These are phyloP conservation scores for Seladonia tumulorum DNA, from an alignment of 2,888 invertebrate genomes.

Conservation along the genomic window DNA sequence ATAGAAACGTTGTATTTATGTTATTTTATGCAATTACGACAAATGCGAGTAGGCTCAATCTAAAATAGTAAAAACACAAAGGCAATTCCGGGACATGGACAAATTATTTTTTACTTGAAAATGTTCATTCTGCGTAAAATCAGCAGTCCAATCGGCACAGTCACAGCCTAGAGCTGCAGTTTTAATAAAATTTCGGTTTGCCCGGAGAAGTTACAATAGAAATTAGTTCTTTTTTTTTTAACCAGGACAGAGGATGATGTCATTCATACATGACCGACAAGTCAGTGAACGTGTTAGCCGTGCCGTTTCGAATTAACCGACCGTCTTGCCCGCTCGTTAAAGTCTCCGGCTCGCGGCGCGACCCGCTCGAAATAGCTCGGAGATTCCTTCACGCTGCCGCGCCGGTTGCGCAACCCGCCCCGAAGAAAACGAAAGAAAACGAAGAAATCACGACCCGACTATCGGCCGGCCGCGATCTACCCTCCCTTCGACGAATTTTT, in stretches of 20 bases:
- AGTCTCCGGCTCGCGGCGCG: slow-evolving; percentile 46
- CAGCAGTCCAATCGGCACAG: too few species aligned
- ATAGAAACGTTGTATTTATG: too few species aligned
- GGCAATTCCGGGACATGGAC: too few species aligned
- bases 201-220: not conserved
- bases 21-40: too few species aligned
- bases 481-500: not conserved
- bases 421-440: slow-evolving; percentile 17
- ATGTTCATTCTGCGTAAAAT: too few species aligned
- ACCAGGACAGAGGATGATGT: not conserved
- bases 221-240: not conserved
- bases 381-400: slow-evolving; percentile 51
- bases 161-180: too few species aligned
- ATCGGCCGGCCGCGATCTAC: not conserved
- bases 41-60: too few species aligned
- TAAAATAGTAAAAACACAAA: too few species aligned
- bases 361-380: slow-evolving; percentile 44
- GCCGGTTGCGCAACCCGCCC: slow-evolving; percentile 33
- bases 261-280: not conserved
- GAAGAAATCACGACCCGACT: slow-evolving; percentile 25
- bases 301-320: slow-evolving; percentile 60
- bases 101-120: too few species aligned
- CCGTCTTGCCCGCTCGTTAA: slow-evolving; percentile 62
- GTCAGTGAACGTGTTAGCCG: slow-evolving; percentile 24
- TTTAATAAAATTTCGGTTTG: too few species aligned